Conservation (phyloP, 2,797 vertebrate species). For the Hirundo rustica region DNA sequence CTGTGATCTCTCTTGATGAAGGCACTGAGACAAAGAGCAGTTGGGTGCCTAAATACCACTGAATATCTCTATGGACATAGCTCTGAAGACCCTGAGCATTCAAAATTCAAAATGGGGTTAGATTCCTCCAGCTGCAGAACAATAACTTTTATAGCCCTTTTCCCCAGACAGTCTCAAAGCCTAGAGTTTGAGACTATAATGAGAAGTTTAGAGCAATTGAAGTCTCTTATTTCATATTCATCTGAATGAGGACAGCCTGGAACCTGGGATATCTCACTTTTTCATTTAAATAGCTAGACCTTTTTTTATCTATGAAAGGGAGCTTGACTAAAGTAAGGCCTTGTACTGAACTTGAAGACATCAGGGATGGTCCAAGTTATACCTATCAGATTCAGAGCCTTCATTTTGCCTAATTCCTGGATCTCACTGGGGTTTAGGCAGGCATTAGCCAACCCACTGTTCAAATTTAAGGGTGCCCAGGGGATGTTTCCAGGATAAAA, state of each 20-base stretch:
- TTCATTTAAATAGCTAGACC: neutral
- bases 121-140: slow-evolving; percentile 35
- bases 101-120: slow-evolving; percentile 33
- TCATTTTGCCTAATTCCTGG: neutral
- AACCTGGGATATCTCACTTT: slow-evolving; percentile 1
- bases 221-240: slow-evolving; percentile 8
- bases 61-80: slow-evolving; percentile 6
- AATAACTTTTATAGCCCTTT: slow-evolving; percentile 28
- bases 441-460: neutral
- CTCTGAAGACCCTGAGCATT: slow-evolving; percentile 11
- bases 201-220: slow-evolving; percentile 20
- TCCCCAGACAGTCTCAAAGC: slow-evolving; percentile 26
- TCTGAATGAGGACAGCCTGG: neutral
- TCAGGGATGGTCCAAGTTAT: neutral
- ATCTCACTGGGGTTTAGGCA: neutral
- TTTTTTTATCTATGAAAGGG: neutral
- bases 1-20: slow-evolving; percentile 31
- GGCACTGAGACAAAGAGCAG: slow-evolving; percentile 26
- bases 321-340: neutral
- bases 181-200: slow-evolving; percentile 25
- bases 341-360: neutral
- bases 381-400: neutral
- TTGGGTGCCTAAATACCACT: slow-evolving; percentile 28
- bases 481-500: neutral
- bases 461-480: neutral